A percentile compares a stretch with the other conserved stretches of the same genome.
Evolutionary conservation across 2,888 invertebrate genomes (phyloP).

Genomic region (Anthoptus insignis): DNA sequence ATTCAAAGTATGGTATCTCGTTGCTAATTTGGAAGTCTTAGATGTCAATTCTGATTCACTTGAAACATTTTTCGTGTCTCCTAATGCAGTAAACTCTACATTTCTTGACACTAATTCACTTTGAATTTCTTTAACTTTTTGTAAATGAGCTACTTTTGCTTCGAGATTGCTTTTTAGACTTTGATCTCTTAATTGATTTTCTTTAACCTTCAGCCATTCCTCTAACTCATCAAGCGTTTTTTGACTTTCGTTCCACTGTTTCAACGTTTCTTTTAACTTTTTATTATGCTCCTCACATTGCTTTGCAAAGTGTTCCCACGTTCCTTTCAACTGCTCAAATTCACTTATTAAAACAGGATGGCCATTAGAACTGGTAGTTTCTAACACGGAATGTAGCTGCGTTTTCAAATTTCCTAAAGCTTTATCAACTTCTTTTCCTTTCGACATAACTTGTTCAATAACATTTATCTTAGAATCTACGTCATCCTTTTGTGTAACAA

Average conservation of each 20-base stretch:
- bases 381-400: constrained; percentile 90
- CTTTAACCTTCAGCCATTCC: constrained; percentile 95
- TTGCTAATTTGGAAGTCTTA: constrained; percentile 92
- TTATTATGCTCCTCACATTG: constrained; percentile 91
- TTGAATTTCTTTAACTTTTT: constrained; percentile 91
- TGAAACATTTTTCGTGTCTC: constrained; percentile 90
- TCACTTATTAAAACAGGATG: constrained; percentile 91
- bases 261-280: constrained; percentile 91
- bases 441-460: constrained; percentile 92
- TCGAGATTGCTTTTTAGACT: constrained; percentile 95
- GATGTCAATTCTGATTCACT: constrained; percentile 92
- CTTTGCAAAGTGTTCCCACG: constrained; percentile 92
- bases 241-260: constrained; percentile 94
- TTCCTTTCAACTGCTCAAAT: constrained; percentile 91
- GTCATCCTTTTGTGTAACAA: constrained; percentile 92
- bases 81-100: constrained; percentile 89
- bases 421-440: constrained; percentile 91
- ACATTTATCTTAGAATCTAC: constrained; percentile 92
- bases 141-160: constrained; percentile 92
- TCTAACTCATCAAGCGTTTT: constrained; percentile 92
- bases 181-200: constrained; percentile 95
- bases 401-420: constrained; percentile 90
- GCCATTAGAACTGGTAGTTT: constrained; percentile 92
- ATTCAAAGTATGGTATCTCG: constrained; percentile 93
- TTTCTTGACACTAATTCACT: constrained; percentile 90